These are phyloP conservation scores for Microctonus brassicae DNA, from an alignment of 2,888 invertebrate genomes.

Conservation along the genomic window DNA sequence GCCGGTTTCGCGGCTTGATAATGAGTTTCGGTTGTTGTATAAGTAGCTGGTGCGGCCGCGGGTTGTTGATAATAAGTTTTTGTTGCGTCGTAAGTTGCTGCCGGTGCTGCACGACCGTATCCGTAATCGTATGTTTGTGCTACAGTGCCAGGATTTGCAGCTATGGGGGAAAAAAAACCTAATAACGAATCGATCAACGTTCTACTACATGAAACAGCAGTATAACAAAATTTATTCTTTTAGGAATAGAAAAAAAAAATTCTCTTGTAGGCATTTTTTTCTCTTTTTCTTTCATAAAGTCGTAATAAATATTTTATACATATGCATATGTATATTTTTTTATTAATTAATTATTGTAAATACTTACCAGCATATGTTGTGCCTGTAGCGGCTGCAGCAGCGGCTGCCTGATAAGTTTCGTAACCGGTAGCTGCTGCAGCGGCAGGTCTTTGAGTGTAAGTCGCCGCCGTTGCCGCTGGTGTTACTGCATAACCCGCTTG, in stretches of 20 bases:
- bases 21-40: slow-evolving; percentile 77
- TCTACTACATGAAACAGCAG: slow-evolving; percentile 40
- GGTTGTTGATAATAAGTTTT: slow-evolving; percentile 89
- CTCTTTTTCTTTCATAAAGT: background rate
- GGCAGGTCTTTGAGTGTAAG: slow-evolving; percentile 86
- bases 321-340: no score
- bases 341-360: no score
- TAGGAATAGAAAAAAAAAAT: no score
- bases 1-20: slow-evolving; percentile 78
- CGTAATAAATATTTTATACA: background rate
- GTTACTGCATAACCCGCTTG: slow-evolving; percentile 89
- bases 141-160: slow-evolving; percentile 70
- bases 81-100: slow-evolving; percentile 84
- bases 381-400: slow-evolving; percentile 84
- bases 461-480: slow-evolving; percentile 84
- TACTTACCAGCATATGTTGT: slow-evolving; percentile 75
- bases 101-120: slow-evolving; percentile 75
- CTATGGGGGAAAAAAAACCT: slow-evolving; percentile 51
- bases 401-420: slow-evolving; percentile 81
- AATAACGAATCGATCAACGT: slow-evolving; percentile 51
- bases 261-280: no score
- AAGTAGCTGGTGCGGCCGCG: slow-evolving; percentile 77
- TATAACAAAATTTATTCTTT: background rate
- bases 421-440: slow-evolving; percentile 83
- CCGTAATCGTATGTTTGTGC: slow-evolving; percentile 79